Conservation (phyloP, 1,140 invertebrate genomes). For the Trissolcus basalis region DNA sequence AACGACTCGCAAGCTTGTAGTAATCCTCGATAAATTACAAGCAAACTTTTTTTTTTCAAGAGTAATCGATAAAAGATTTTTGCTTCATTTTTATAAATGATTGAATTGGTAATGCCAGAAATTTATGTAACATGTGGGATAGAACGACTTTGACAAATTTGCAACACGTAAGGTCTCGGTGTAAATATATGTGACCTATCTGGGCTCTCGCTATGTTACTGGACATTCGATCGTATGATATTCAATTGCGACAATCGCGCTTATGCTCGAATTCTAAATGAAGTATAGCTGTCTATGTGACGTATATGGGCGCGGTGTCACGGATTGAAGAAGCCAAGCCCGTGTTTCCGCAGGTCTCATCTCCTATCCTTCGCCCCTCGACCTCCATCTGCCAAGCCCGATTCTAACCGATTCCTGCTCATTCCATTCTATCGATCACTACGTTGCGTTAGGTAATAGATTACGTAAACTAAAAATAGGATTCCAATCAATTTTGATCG, state of each 20-base stretch:
- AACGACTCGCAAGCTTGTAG: no score
- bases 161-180: neutral
- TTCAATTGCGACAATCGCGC: slow-evolving; percentile 32
- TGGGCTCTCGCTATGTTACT: neutral
- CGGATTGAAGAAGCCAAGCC: slow-evolving; percentile 70
- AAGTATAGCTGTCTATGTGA: slow-evolving; percentile 47
- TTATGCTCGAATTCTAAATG: slow-evolving; percentile 40
- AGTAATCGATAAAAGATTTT: no score
- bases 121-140: no score
- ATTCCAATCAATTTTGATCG: slow-evolving; percentile 25
- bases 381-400: slow-evolving; percentile 62
- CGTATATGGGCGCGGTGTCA: slow-evolving; percentile 69
- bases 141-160: neutral
- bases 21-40: no score
- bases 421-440: slow-evolving; percentile 47
- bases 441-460: slow-evolving; percentile 48
- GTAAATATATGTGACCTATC: slow-evolving; percentile 3
- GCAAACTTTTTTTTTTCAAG: no score
- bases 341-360: slow-evolving; percentile 67
- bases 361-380: slow-evolving; percentile 61
- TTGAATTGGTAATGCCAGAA: no score
- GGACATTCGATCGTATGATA: slow-evolving; percentile 6
- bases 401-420: slow-evolving; percentile 53
- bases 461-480: slow-evolving; percentile 51
- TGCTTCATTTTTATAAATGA: no score